Conservation (phyloP, 1,140 invertebrate species). For the Dryas iulia region DNA sequence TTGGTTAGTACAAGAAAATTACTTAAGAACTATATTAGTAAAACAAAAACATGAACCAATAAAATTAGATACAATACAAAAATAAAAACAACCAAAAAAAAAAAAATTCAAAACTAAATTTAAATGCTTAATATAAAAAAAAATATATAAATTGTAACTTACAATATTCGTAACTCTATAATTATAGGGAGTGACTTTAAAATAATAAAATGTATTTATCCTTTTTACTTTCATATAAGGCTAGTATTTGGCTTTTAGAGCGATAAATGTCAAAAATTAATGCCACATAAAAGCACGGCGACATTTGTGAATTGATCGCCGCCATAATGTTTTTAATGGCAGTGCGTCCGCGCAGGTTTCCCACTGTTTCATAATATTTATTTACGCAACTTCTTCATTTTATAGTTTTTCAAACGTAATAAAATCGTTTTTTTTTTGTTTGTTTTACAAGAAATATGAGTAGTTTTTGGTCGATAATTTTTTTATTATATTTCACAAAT, state of each 20-base stretch:
- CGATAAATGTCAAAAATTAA: conserved; percentile 66
- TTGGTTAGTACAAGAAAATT: too few species aligned
- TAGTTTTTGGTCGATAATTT: not conserved
- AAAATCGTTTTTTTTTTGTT: conserved; percentile 36
- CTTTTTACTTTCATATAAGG: conserved; percentile 29
- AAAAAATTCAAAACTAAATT: too few species aligned
- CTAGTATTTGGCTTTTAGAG: conserved; percentile 37
- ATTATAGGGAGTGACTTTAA: not conserved
- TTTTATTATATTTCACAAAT: not conserved
- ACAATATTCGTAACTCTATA: not conserved
- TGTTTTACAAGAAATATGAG: not conserved
- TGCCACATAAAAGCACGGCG: conserved; percentile 50
- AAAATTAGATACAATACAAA: too few species aligned
- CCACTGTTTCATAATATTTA: conserved; percentile 58
- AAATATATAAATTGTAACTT: not conserved
- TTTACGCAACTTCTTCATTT: conserved; percentile 57
- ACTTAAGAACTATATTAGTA: too few species aligned
- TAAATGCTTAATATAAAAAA: not conserved
- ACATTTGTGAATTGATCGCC: conserved; percentile 61
- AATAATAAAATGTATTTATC: conserved; percentile 10
- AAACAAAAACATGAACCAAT: too few species aligned
- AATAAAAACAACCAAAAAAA: too few species aligned
- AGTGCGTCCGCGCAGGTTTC: conserved; percentile 40
- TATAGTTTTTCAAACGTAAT: conserved; percentile 57
- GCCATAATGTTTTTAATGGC: conserved; percentile 66